A percentile compares a stretch with the other conserved stretches of the same genome.
Conservation (phyloP, 2,113 vertebrate species). For the Amphiprion percula region DNA sequence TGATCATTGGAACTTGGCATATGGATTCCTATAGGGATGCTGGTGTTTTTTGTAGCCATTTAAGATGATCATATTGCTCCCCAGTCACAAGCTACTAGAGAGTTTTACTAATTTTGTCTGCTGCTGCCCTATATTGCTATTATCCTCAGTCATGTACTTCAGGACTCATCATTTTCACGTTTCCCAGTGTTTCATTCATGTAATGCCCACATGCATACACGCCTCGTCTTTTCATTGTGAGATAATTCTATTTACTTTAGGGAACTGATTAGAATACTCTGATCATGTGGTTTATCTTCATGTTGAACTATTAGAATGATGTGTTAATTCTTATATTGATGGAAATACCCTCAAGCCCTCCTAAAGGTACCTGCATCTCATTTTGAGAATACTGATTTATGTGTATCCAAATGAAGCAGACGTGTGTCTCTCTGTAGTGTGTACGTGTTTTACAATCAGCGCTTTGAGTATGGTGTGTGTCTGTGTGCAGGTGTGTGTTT, state of each 20-base stretch:
- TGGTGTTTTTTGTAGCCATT: conserved; percentile 27
- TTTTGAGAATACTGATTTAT: conserved; percentile 1
- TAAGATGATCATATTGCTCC: conserved; percentile 36
- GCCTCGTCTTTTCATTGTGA: neutral
- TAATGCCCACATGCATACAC: neutral
- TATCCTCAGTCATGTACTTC: neutral
- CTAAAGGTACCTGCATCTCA: neutral
- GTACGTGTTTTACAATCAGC: neutral
- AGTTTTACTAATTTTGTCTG: neutral
- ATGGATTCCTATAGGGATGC: neutral
- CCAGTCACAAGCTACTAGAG: neutral
- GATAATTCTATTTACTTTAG: too few relatives aligned
- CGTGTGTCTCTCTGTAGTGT: neutral
- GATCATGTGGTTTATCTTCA: neutral
- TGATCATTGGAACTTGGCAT: conserved; percentile 9
- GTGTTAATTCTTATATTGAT: neutral
- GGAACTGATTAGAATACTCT: neutral
- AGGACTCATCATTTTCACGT: neutral
- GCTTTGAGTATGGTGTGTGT: neutral
- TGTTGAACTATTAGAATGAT: neutral
- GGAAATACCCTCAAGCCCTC: neutral
- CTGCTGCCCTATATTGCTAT: neutral
- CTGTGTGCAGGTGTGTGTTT: conserved; percentile 39
- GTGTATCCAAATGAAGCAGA: neutral
- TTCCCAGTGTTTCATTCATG: too few relatives aligned